phyloP scores from a whole-genome alignment of 2,797 vertebrate species.

The Schizopygopsis malacanthus region DNA sequence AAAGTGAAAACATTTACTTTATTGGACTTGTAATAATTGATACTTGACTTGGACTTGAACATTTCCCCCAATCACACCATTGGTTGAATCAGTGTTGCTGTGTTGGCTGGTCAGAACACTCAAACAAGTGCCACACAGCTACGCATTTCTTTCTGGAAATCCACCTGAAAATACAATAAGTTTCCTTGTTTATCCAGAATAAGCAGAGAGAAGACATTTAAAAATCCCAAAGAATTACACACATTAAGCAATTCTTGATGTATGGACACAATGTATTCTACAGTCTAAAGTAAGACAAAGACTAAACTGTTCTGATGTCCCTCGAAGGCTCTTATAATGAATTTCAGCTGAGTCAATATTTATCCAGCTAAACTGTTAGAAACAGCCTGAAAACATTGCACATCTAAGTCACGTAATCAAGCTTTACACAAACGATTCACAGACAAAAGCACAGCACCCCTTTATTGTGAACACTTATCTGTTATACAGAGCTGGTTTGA shows the following conservation, averaged over 20 bases:
- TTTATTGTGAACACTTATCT: slow-evolving; percentile 12
- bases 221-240: background rate
- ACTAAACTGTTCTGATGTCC: slow-evolving; percentile 10
- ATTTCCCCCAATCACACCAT: background rate
- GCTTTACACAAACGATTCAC: slow-evolving; percentile 24
- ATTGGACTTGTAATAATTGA: background rate
- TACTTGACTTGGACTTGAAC: too few relatives aligned
- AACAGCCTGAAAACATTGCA: slow-evolving; percentile 10
- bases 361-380: slow-evolving; percentile 24
- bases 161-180: background rate
- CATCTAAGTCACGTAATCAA: slow-evolving; percentile 21
- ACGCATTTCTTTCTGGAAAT: background rate
- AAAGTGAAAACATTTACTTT: background rate
- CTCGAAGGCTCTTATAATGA: slow-evolving; percentile 10
- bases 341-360: slow-evolving; percentile 37
- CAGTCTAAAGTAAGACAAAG: background rate
- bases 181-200: background rate
- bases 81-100: background rate
- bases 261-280: background rate
- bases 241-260: background rate
- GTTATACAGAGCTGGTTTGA: background rate
- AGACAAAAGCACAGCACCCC: background rate
- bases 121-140: background rate
- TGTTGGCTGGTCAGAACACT: background rate
- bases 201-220: background rate